Base-by-base conservation (phyloP, 1,140 invertebrate species). In the Drepana arcuata region DNA sequence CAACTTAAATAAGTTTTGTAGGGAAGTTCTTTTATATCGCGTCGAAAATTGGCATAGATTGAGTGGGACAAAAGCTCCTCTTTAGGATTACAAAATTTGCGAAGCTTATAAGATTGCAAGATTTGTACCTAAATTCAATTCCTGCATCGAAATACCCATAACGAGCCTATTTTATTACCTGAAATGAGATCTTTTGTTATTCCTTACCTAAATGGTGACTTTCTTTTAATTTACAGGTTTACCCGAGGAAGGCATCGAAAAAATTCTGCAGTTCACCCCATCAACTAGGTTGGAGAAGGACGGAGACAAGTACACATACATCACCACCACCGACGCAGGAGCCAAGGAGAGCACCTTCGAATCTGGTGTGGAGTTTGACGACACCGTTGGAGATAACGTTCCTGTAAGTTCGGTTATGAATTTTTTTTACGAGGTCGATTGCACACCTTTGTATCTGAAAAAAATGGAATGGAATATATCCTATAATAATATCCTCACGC, bases 331-430 rank as follows among this genome's bases (percentile, higher is more conserved):
- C 0, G 14, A 33, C 11, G 15, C 7, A 2, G 41, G 36, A n/a
- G 10, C 16, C 2, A 44, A 25, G 16, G 25, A 33, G 5, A 14
- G 10, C 12, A 41, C 11, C 2, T 50, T 50, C 41, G 16, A 40
- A 12, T 21, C 29, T 10, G 47, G 47, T 11, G 41, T 41, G 2
- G 41, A 44, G 21, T 50, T 50, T 9, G 41, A 46, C n/a, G 43
- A 46, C 4, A 14, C 12, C 4, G 30, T 46, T 5, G 37, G 43
- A 10, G 4, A 2, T 18, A 32, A 34, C 2, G 14, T n/a, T 11
- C 32, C 39, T 7, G 43, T 46, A 32, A 21, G 18, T 21, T 21
- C 18, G 9, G 18, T 21, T 5, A 5, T 21, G 18, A 21, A 21
- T 21, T 21, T 21, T n/a, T n/a, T n/a, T n/a, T n/a, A n/a, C n/a